Evolutionary conservation across 2,797 vertebrate genomes (phyloP).

Genomic region (Acanthurus tractus): DNA sequence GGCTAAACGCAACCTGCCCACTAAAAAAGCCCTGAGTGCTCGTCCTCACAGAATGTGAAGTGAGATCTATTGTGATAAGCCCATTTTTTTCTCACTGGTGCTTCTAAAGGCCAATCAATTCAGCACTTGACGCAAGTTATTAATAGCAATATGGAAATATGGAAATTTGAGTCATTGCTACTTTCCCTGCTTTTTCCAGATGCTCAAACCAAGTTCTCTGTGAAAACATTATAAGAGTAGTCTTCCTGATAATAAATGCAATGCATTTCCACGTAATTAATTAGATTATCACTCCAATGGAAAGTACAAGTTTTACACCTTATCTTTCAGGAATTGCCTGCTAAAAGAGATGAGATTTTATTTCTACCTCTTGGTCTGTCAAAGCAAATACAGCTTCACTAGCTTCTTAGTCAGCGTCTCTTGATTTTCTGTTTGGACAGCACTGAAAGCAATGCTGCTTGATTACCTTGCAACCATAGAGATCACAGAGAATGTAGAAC

Average conservation of each 20-base stretch:
- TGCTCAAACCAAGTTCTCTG: background rate
- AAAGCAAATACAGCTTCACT: constrained; percentile 15
- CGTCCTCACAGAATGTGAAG: background rate
- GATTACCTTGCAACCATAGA: constrained; percentile 43
- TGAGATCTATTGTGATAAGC: background rate
- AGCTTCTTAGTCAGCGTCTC: constrained; percentile 20
- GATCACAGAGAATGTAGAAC: constrained; percentile 49
- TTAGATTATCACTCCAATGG: constrained; percentile 1
- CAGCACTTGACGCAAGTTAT: background rate
- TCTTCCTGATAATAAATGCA: background rate
- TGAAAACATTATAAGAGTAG: background rate
- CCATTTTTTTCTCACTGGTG: background rate
- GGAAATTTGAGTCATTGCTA: constrained; percentile 1
- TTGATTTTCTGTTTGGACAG: constrained; percentile 37
- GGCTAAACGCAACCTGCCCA: background rate
- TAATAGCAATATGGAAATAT: too few relatives aligned
- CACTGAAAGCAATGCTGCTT: constrained; percentile 31
- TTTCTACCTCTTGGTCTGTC: background rate
- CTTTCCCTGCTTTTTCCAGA: background rate
- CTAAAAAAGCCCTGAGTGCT: background rate
- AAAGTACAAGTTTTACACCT: background rate
- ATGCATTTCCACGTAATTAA: background rate
- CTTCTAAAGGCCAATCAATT: background rate
- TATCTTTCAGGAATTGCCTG: background rate
- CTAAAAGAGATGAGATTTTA: background rate